phyloP scores from a whole-genome alignment of 2,888 invertebrate genomes.

The Coecobrya sp. region DNA sequence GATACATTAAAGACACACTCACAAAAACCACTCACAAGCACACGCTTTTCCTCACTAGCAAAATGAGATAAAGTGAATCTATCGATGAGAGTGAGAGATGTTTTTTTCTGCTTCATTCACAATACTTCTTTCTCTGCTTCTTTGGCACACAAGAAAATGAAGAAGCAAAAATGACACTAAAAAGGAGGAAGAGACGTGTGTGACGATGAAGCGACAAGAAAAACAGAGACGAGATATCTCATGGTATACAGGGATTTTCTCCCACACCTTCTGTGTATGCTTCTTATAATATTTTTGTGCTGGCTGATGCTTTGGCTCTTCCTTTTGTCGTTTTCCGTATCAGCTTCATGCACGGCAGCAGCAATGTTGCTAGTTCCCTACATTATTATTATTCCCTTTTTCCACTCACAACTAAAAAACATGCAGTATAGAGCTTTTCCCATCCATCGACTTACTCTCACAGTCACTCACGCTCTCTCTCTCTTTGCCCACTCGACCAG shows the following conservation, averaged over 20 bases:
- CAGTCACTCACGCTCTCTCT: slow-evolving; percentile 52
- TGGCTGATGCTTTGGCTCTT: slow-evolving; percentile 51
- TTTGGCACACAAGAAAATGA: slow-evolving; percentile 56
- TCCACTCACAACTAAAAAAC: not conserved
- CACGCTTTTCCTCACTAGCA: slow-evolving; percentile 20
- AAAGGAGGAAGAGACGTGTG: not conserved
- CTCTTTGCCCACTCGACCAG: slow-evolving; percentile 42
- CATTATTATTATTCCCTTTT: slow-evolving; percentile 30
- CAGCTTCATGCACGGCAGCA: not conserved
- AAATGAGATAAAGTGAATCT: slow-evolving; percentile 52
- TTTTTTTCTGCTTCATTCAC: slow-evolving; percentile 56
- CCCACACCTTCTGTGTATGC: slow-evolving; percentile 69
- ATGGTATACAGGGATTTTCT: slow-evolving; percentile 61
- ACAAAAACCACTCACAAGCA: not conserved
- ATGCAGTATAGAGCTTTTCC: slow-evolving; percentile 50
- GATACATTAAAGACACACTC: slow-evolving; percentile 28
- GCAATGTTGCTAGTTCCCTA: not conserved
- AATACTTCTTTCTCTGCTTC: slow-evolving; percentile 24
- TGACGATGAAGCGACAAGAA: slow-evolving; percentile 21
- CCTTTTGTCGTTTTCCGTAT: slow-evolving; percentile 38
- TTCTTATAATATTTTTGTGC: not conserved
- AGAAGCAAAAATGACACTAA: slow-evolving; percentile 59
- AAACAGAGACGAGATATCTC: slow-evolving; percentile 57
- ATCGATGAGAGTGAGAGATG: slow-evolving; percentile 36
- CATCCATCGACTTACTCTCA: slow-evolving; percentile 40